phyloP scores from a whole-genome alignment of 2,888 invertebrate species.

The Mesorhabditis spiculigera region DNA sequence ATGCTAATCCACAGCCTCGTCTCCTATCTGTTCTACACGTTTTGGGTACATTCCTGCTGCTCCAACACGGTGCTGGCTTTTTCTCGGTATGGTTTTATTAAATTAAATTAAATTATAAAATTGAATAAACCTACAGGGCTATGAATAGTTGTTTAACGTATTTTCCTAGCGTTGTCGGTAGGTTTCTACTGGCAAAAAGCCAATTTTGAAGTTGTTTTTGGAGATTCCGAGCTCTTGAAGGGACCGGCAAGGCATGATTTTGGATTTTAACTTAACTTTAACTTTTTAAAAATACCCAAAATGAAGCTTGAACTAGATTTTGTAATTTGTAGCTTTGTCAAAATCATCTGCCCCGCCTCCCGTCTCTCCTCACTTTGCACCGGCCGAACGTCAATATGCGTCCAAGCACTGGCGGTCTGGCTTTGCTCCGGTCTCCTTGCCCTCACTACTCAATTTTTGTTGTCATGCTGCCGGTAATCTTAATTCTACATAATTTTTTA shows the following conservation, averaged over 20 bases:
- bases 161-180: no score
- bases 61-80: conserved; percentile 1
- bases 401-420: background rate
- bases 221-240: no score
- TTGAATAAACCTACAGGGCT: no score
- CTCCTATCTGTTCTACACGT: background rate
- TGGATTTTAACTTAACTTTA: no score
- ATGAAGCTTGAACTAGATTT: no score
- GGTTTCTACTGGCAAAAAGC: no score
- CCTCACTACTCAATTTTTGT: background rate
- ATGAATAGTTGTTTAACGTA: no score
- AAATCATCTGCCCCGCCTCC: background rate
- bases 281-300: no score
- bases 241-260: no score
- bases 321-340: background rate
- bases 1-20: background rate
- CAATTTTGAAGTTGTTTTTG: no score
- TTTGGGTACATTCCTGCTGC: conserved; percentile 2
- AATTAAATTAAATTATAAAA: no score
- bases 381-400: background rate
- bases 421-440: background rate
- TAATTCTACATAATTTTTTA: background rate
- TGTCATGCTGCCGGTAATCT: background rate
- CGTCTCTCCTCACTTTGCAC: background rate
- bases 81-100: background rate